Evolutionary conservation across 2,888 invertebrate genomes (phyloP), one percentile per base, ranked within the genome.

Genomic region (Lasioglossum vierecki): DNA sequence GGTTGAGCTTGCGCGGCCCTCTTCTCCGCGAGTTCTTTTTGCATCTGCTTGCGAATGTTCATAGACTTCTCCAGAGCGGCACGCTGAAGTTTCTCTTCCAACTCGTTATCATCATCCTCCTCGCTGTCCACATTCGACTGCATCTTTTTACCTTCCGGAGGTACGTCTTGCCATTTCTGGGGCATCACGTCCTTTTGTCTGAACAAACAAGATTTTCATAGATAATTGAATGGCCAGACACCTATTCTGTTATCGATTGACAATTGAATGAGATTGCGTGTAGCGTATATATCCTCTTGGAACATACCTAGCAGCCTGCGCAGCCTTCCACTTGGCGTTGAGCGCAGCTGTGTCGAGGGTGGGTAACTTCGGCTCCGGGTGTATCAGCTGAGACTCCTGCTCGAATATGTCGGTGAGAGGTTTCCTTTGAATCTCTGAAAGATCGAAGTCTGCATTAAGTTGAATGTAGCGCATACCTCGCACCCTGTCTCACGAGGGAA

Each of bases 101-200:
- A 85, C 26, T 95, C 95, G 75, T 95, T 92, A 15, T 94, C 94
- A 0, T 91, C 93, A 0, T 93, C 93, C 18, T 94, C 93, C 13
- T 92, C 93, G 68, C 93, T 94, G n/a, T 93, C 91, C 11, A 91
- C 80, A 39, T 90, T 88, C 0, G 90, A 76, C 11, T 90, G 91
- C 70, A 87, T 74, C 72, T 94, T 92, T 70, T 95, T 95, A n/a
- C 96, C 96, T 93, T 94, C 96, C 93, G 92, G 95, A 94, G 86
- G 95, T 94, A 93, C 95, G 95, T 92, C 93, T 81, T 93, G 94
- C 96, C 96, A 94, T 95, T 96, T 94, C 91, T 95, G 94, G 0
- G 92, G 93, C 68, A 93, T 92, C 89, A 96, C 96, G 72, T 96
- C 96, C 79, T 95, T 95, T 89, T 94, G 96, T 88, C 97, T 96